These are phyloP conservation scores for Lasiurus borealis DNA, from an alignment of 2,113 vertebrate genomes.

Conservation along the genomic window DNA sequence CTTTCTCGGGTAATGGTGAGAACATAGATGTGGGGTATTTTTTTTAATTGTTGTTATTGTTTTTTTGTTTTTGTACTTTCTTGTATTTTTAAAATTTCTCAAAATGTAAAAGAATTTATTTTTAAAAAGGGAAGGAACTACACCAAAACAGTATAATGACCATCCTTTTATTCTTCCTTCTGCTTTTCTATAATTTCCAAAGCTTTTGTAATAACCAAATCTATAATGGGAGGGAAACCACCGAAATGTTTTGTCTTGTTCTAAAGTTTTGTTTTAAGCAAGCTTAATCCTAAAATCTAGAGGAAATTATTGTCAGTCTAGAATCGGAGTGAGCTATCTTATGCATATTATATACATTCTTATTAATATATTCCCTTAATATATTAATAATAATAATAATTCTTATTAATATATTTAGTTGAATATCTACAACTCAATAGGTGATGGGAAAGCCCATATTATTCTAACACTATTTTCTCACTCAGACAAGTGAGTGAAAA, in stretches of 20 bases:
- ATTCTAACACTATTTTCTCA: neutral
- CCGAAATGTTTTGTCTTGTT: neutral
- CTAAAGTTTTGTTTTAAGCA: constrained; percentile 17
- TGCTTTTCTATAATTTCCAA: constrained; percentile 67
- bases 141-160: constrained; percentile 42
- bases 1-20: neutral
- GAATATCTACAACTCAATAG: neutral
- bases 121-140: constrained; percentile 36
- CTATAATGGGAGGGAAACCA: neutral
- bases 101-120: constrained; percentile 43
- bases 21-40: neutral
- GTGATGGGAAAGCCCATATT: neutral
- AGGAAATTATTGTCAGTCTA: neutral
- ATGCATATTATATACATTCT: neutral
- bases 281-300: neutral
- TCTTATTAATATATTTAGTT: too few relatives aligned
- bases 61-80: neutral
- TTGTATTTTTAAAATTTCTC: constrained; percentile 20
- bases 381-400: too few relatives aligned
- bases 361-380: neutral
- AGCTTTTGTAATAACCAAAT: constrained; percentile 51
- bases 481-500: constrained; percentile 38
- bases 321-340: neutral
- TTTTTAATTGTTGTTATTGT: neutral
- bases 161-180: constrained; percentile 63